Base-by-base conservation (phyloP, 2,888 invertebrate species). In the Tiphia femorata region DNA sequence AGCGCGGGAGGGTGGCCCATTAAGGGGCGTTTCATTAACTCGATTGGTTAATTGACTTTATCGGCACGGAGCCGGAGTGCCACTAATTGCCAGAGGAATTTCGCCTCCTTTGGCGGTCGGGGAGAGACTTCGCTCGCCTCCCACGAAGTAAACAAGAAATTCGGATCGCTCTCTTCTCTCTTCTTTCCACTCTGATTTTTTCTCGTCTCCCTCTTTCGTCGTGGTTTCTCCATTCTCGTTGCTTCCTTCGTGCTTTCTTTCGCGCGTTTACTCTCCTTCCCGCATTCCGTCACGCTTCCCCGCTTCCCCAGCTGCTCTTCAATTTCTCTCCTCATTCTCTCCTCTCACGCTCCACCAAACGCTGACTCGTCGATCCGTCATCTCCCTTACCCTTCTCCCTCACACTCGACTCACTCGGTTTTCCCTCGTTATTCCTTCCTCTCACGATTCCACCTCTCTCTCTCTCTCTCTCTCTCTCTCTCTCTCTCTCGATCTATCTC, bases 31-130 rank as follows among this genome's bases (percentile, higher is more conserved):
- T 77, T 73, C 78, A 78, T 81, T 77, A 79, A 67, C 72, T 75
- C 70, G 64, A 77, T 77, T 75, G 74, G 73, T 71, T 80, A 81
- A 81, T 81, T 77, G 73, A 75, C 72, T 77, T 77, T 76, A 77
- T 77, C 74, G 73, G 59, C 50, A 75, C 74, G 72, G 57, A 46
- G 70, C 49, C 49, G 58, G 40, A 51, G 42, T 53, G 58, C 46
- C 27, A 51, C 52, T 70, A 72, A 72, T 72, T 70, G 60, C 58
- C 51, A 30, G 40, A 64, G 58, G 58, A 65, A 65, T 72, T 70
- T 57, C 52, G 53, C 52, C 58, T 43, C 17, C 67, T 64, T 68
- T 51, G 53, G 23, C 49, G 43, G 51, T 21, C n/a, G n/a, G n/a
- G n/a, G n/a, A n/a, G n/a, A n/a, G n/a, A n/a, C 23, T 27, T 42